Evolutionary conservation across 2,888 invertebrate genomes (phyloP).

Genomic region (Tigriopus californicus): DNA sequence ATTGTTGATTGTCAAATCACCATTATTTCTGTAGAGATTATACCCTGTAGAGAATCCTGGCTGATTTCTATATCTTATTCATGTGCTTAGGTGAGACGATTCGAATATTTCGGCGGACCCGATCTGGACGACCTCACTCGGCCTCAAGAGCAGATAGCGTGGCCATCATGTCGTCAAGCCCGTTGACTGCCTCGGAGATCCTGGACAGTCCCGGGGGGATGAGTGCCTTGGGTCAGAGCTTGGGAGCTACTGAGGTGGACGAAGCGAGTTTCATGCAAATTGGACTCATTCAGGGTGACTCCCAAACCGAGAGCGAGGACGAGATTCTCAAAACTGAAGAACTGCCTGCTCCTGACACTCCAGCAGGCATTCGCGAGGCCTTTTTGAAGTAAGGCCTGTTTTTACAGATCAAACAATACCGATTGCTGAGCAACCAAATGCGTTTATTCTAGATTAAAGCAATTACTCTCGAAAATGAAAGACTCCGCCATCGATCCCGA

Average conservation of each 20-base stretch:
- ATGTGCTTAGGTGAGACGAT: slow-evolving; percentile 2
- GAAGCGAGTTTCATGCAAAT: no score
- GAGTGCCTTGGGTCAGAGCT: no score
- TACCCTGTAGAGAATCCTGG: no score
- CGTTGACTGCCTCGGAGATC: no score
- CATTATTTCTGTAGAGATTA: no score
- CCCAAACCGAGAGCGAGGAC: neutral
- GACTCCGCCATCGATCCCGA: slow-evolving; percentile 2
- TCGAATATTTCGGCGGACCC: neutral
- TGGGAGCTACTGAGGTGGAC: no score
- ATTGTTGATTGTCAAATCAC: no score
- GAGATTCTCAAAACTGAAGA: neutral
- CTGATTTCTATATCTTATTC: no score
- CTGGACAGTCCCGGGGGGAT: no score
- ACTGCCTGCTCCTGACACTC: neutral
- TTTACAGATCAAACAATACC: neutral
- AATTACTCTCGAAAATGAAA: neutral
- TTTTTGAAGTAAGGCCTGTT: neutral
- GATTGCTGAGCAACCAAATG: neutral
- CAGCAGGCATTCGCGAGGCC: neutral
- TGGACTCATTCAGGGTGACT: neutral
- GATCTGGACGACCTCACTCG: neutral
- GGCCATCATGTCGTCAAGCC: no score
- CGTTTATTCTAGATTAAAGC: neutral
- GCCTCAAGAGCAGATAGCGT: neutral